A percentile compares a stretch with the other conserved stretches of the same genome.
Conservation (phyloP, 2,888 invertebrate species). For the Tolmerus cingulatus region DNA sequence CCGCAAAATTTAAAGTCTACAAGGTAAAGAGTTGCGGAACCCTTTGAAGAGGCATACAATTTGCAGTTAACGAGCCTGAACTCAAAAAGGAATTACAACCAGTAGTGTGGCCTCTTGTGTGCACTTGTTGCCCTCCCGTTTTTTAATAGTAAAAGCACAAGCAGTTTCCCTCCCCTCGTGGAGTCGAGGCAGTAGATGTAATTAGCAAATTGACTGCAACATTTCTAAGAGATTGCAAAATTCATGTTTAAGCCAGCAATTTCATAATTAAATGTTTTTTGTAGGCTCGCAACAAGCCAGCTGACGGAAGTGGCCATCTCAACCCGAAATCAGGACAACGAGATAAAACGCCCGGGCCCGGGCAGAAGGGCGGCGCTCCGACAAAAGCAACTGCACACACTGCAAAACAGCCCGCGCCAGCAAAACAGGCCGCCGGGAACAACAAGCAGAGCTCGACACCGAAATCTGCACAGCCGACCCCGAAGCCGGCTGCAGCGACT, state of each 20-base stretch:
- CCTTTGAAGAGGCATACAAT: background rate
- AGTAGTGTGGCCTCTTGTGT: background rate
- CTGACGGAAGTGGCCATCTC: constrained; percentile 78
- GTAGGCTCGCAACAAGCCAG: constrained; percentile 84
- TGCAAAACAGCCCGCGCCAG: constrained; percentile 67
- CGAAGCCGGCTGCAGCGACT: constrained; percentile 63
- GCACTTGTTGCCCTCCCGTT: background rate
- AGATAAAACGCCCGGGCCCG: constrained; percentile 66
- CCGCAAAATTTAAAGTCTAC: background rate
- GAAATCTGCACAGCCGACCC: constrained; percentile 50
- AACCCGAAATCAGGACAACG: constrained; percentile 58
- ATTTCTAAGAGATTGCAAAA: background rate
- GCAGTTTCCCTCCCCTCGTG: background rate
- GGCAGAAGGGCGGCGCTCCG: constrained; percentile 67
- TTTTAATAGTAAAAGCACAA: background rate
- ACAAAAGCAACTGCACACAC: constrained; percentile 69
- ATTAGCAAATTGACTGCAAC: constrained; percentile 1
- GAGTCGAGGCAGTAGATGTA: background rate
- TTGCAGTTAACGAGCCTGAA: background rate
- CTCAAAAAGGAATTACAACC: background rate
- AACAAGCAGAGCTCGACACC: constrained; percentile 51
- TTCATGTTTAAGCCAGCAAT: background rate
- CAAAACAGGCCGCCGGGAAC: constrained; percentile 63
- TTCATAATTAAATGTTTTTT: constrained; percentile 51
- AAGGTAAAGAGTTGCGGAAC: background rate